Conservation (phyloP, 2,888 invertebrate genomes). For the Xanthia togata region DNA sequence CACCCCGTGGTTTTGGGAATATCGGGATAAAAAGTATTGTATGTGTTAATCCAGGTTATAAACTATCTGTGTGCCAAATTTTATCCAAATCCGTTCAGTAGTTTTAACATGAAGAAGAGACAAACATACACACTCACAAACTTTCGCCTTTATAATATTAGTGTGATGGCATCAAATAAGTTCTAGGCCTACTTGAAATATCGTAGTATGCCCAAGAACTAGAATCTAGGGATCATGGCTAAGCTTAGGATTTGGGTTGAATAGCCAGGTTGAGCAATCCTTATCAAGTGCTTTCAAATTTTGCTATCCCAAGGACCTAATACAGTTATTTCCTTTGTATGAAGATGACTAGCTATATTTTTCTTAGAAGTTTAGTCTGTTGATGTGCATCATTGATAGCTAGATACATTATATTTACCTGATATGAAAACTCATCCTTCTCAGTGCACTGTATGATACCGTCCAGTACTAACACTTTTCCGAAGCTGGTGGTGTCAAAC, state of each 20-base stretch:
- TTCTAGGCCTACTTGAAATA: neutral
- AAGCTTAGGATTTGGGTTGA: too few relatives aligned
- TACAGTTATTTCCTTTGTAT: neutral
- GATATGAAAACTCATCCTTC: conserved; percentile 98
- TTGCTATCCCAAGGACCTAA: neutral
- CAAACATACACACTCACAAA: too few relatives aligned
- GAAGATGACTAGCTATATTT: neutral
- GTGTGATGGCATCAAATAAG: too few relatives aligned
- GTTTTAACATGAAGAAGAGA: too few relatives aligned
- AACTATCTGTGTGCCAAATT: too few relatives aligned
- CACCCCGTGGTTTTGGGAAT: too few relatives aligned
- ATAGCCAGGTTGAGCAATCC: neutral
- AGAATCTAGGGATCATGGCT: neutral
- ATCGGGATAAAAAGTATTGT: too few relatives aligned
- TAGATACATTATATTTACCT: conserved; percentile 81
- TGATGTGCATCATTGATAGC: neutral
- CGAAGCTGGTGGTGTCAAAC: conserved; percentile 94
- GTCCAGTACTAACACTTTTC: conserved; percentile 96
- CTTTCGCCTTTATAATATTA: too few relatives aligned
- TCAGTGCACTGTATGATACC: conserved; percentile 99
- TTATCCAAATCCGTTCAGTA: too few relatives aligned
- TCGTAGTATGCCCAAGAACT: neutral
- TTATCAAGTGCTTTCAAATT: too few relatives aligned
- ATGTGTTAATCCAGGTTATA: too few relatives aligned
- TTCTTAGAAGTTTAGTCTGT: neutral